Conservation (phyloP, 2,113 vertebrate species). For the Xenus cinereus region DNA sequence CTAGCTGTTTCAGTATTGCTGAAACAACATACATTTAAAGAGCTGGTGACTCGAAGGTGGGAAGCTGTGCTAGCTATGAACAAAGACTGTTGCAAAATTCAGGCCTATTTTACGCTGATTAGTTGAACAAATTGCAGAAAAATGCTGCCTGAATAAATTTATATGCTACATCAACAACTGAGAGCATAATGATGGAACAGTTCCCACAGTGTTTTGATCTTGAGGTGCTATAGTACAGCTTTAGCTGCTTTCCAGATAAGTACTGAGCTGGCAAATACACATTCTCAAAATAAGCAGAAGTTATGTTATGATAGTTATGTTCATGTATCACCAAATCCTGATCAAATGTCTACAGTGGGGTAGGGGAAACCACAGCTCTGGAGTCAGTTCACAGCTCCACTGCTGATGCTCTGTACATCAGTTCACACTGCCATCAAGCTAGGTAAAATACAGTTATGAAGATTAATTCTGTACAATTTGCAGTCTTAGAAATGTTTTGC, state of each 20-base stretch:
- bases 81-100: not conserved
- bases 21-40: not conserved
- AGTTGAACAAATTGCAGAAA: not conserved
- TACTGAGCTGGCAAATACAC: not conserved
- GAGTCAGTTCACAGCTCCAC: not conserved
- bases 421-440: not conserved
- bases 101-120: not conserved
- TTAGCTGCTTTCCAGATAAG: not conserved
- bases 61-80: not conserved
- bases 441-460: not conserved
- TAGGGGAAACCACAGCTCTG: not conserved
- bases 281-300: not conserved
- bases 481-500: not conserved
- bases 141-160: not conserved
- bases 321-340: not conserved
- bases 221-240: not conserved
- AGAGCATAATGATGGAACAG: not conserved
- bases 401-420: not conserved
- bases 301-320: not conserved
- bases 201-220: not conserved
- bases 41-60: not conserved
- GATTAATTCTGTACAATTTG: not conserved
- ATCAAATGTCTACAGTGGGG: not conserved
- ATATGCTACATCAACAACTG: not conserved
- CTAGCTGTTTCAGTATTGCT: not conserved